Percentiles rank a stretch among this genome's conserved stretches.
These are phyloP conservation scores for Cydia amplana DNA, from an alignment of 1,140 invertebrate genomes.

Conservation along the genomic window DNA sequence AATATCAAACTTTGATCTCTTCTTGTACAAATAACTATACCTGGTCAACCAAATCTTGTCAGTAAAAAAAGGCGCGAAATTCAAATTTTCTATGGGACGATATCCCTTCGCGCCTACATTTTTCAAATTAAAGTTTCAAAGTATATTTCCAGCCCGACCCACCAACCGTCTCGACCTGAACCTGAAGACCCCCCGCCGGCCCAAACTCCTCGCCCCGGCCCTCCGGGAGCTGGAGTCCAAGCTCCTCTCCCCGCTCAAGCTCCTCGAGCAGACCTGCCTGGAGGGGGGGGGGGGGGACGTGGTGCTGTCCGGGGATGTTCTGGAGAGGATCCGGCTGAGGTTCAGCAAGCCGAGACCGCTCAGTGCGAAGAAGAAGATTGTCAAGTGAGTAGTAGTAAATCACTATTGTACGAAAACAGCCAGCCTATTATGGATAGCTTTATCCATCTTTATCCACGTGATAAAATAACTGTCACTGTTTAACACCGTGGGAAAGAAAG, in stretches of 20 bases:
- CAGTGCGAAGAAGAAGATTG: constrained; percentile 53
- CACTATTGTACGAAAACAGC: too few relatives aligned
- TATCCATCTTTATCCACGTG: too few relatives aligned
- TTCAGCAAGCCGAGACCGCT: constrained; percentile 56
- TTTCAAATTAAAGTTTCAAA: too few relatives aligned
- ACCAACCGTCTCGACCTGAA: constrained; percentile 45
- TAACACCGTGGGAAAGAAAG: too few relatives aligned
- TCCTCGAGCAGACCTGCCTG: constrained; percentile 44
- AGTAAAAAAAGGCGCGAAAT: too few relatives aligned
- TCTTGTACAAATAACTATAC: too few relatives aligned
- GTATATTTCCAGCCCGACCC: constrained; percentile 15
- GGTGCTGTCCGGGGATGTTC: constrained; percentile 15
- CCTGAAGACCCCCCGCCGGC: constrained; percentile 46
- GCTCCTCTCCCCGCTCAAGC: constrained; percentile 48
- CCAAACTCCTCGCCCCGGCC: background rate
- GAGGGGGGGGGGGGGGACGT: constrained; percentile 39
- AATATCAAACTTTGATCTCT: too few relatives aligned
- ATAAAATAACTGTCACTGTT: too few relatives aligned
- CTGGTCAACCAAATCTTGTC: too few relatives aligned
- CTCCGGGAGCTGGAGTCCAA: constrained; percentile 37
- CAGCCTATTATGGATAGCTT: too few relatives aligned
- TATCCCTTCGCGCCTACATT: too few relatives aligned
- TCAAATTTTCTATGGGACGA: too few relatives aligned
- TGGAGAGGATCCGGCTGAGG: constrained; percentile 44
- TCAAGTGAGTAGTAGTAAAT: constrained; percentile 64